Evolutionary conservation across 1,140 invertebrate genomes (phyloP).

Genomic region (Papilio polyxenes): DNA sequence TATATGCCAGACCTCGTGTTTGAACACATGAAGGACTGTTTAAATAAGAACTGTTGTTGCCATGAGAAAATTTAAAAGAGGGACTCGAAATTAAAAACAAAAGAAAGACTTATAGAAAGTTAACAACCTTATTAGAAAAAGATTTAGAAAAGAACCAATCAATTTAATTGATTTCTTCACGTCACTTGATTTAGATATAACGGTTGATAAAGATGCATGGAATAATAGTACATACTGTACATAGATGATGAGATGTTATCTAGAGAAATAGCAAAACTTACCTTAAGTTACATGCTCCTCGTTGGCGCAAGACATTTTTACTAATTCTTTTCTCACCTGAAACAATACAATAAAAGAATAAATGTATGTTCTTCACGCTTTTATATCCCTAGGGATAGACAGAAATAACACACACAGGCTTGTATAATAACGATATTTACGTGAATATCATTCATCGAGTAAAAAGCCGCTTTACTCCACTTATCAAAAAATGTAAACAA

Average conservation of each 20-base stretch:
- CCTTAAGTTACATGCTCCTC: slow-evolving; percentile 71
- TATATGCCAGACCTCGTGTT: neutral
- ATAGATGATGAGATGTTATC: neutral
- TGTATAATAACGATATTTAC: no score
- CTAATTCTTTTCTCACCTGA: slow-evolving; percentile 65
- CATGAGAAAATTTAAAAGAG: neutral
- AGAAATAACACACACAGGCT: neutral
- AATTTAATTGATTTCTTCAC: no score
- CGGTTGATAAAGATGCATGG: neutral
- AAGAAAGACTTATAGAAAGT: neutral
- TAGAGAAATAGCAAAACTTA: slow-evolving; percentile 42
- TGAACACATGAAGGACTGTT: slow-evolving; percentile 9
- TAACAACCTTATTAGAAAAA: neutral
- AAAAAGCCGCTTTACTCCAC: neutral
- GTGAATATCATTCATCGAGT: neutral
- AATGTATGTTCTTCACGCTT: neutral
- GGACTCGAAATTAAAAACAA: neutral
- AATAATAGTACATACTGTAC: neutral
- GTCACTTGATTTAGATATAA: no score
- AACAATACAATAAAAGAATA: slow-evolving; percentile 53
- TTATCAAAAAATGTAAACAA: neutral
- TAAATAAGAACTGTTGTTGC: neutral
- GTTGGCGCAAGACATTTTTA: slow-evolving; percentile 64
- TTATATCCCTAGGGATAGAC: neutral
- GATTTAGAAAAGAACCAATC: neutral